These are phyloP conservation scores for Genyomyrus donnyi DNA, from an alignment of 2,113 vertebrate genomes.

Conservation along the genomic window DNA sequence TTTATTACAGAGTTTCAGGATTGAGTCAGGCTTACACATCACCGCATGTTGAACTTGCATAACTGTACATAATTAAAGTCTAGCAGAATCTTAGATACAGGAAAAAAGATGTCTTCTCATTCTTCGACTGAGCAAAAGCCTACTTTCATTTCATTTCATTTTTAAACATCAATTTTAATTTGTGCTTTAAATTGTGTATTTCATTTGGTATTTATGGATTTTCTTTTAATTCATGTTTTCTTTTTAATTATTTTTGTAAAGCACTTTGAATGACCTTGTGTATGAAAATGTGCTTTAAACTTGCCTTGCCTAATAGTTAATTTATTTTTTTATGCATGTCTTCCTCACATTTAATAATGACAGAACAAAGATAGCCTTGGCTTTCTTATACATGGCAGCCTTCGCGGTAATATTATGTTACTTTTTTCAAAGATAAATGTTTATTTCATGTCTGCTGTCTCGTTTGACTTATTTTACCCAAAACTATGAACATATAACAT, in stretches of 20 bases:
- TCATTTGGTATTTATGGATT: neutral
- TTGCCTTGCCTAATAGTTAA: neutral
- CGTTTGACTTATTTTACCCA: neutral
- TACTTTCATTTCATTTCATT: too few species aligned
- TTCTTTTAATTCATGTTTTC: neutral
- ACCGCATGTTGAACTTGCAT: too few species aligned
- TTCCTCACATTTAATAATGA: neutral
- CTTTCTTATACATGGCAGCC: neutral
- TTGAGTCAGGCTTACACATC: too few species aligned
- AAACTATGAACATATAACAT: neutral
- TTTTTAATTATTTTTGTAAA: neutral
- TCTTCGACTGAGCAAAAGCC: too few species aligned
- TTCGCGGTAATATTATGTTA: neutral
- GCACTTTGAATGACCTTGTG: neutral
- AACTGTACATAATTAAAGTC: neutral
- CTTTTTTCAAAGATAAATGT: neutral
- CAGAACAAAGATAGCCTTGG: neutral
- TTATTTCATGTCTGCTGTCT: neutral
- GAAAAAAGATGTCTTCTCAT: too few species aligned
- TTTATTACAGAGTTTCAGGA: neutral
- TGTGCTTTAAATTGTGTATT: neutral
- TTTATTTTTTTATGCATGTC: neutral
- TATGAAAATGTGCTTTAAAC: neutral
- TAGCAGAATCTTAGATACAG: neutral
- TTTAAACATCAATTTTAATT: neutral